Evolutionary conservation across 2,113 vertebrate genomes (phyloP).

Genomic region (Marmota flaviventris): DNA sequence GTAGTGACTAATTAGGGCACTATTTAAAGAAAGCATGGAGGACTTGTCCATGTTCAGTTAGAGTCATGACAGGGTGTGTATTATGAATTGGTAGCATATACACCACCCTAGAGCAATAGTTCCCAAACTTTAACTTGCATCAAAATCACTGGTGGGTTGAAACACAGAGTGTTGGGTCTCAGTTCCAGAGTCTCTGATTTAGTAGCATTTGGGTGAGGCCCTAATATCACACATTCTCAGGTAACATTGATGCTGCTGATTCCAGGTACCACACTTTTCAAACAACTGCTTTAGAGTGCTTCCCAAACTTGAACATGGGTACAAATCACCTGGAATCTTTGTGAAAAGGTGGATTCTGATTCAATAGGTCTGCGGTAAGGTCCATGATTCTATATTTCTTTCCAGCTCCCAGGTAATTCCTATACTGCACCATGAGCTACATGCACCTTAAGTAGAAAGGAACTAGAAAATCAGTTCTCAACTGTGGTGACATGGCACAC

Average conservation of each 20-base stretch:
- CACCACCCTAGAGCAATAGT: not conserved
- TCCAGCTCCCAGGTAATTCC: not conserved
- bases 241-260: too few relatives aligned
- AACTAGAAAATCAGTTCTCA: not conserved
- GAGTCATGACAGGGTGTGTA: too few relatives aligned
- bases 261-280: too few relatives aligned
- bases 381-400: not conserved
- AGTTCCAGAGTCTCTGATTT: not conserved
- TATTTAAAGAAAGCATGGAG: not conserved
- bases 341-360: not conserved
- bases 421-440: not conserved
- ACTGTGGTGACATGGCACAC: not conserved
- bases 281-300: not conserved
- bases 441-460: not conserved
- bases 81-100: not conserved
- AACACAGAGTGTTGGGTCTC: not conserved
- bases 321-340: not conserved
- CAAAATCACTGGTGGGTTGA: not conserved
- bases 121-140: not conserved
- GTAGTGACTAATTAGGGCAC: not conserved
- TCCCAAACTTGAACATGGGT: not conserved
- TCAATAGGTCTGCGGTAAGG: not conserved
- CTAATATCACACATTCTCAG: not conserved
- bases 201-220: not conserved
- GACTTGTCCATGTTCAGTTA: not conserved